A percentile compares a stretch with the other conserved stretches of the same genome.
Conservation (phyloP, 1,140 invertebrate species). For the Arctopsyche grandis region DNA sequence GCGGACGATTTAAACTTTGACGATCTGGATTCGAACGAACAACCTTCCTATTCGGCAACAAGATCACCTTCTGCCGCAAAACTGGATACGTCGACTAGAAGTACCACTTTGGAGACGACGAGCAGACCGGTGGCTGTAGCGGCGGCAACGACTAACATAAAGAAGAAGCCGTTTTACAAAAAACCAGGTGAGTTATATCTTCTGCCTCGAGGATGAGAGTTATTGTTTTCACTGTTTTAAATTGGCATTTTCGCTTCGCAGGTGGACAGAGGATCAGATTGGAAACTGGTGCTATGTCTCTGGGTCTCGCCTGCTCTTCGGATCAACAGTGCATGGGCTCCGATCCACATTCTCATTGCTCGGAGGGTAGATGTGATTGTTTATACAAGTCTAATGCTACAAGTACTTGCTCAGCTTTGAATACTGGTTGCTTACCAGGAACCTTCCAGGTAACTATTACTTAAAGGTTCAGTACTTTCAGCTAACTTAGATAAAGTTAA, state of each 20-base stretch:
- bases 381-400: constrained; percentile 64
- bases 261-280: constrained; percentile 64
- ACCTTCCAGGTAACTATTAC: constrained; percentile 78
- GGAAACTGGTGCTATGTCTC: constrained; percentile 71
- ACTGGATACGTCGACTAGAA: constrained; percentile 33
- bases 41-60: constrained; percentile 43
- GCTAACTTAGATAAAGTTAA: too few relatives aligned
- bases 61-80: constrained; percentile 9
- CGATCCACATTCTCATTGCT: constrained; percentile 80
- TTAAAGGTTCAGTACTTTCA: too few relatives aligned
- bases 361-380: constrained; percentile 85
- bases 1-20: constrained; percentile 53
- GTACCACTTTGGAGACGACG: constrained; percentile 20
- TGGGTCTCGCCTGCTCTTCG: constrained; percentile 79
- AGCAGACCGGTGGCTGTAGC: neutral
- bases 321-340: constrained; percentile 82
- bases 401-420: constrained; percentile 73
- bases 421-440: constrained; percentile 80
- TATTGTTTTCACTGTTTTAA: constrained; percentile 1
- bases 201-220: neutral
- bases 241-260: constrained; percentile 40
- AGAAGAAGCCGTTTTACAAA: constrained; percentile 50
- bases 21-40: constrained; percentile 49
- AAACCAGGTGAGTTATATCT: constrained; percentile 48
- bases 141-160: constrained; percentile 37